Percentiles rank a stretch among this genome's conserved stretches.
Conservation (phyloP, 2,113 vertebrate genomes). For the Cacatua alba region DNA sequence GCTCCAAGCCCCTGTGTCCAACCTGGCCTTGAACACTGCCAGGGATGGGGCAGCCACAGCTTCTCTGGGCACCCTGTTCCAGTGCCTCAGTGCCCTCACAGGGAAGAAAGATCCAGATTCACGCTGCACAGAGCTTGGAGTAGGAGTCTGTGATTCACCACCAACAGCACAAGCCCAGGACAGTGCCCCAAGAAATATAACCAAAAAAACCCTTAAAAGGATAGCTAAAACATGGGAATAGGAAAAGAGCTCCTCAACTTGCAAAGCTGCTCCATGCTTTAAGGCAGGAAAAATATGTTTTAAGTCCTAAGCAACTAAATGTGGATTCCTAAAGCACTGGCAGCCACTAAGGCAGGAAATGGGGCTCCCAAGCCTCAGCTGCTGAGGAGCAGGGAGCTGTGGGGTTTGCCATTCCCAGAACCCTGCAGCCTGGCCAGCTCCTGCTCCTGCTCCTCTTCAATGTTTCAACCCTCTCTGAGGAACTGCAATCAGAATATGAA, state of each 20-base stretch:
- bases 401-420: neutral
- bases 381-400: neutral
- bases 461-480: neutral
- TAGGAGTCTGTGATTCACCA: neutral
- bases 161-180: neutral
- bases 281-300: neutral
- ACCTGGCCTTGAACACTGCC: neutral
- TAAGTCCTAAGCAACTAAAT: neutral
- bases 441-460: neutral
- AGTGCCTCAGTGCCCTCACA: neutral
- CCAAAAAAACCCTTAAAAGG: neutral
- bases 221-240: neutral
- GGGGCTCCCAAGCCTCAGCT: neutral
- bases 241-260: neutral
- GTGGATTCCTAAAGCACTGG: neutral
- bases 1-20: too few relatives aligned
- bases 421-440: neutral
- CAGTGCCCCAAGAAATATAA: neutral
- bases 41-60: neutral
- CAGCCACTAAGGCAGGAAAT: neutral
- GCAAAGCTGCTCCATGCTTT: neutral
- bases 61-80: neutral
- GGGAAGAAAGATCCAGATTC: neutral
- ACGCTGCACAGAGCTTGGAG: neutral
- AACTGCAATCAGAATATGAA: neutral